phyloP scores from a whole-genome alignment of 2,888 invertebrate species.

The Torymus auratus region DNA sequence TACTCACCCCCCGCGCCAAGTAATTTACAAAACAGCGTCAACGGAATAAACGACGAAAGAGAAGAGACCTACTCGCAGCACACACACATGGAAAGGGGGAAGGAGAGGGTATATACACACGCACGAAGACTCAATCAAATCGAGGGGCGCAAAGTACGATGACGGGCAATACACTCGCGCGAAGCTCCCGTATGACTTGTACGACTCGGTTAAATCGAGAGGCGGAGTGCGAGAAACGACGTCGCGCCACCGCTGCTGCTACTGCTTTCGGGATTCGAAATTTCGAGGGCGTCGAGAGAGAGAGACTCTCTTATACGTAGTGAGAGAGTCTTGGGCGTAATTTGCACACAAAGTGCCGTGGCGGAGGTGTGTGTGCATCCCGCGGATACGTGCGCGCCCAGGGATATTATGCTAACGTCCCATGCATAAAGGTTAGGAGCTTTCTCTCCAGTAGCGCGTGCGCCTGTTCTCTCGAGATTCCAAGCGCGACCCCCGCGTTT shows the following conservation, averaged over 20 bases:
- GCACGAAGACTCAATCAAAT: constrained; percentile 43
- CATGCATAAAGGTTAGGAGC: constrained; percentile 63
- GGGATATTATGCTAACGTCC: constrained; percentile 72
- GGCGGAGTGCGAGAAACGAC: neutral
- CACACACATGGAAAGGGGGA: neutral
- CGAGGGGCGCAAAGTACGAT: constrained; percentile 33
- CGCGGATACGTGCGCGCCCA: constrained; percentile 59
- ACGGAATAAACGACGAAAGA: constrained; percentile 4
- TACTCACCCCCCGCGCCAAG: neutral
- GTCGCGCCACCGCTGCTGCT: too few species aligned
- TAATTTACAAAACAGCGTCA: constrained; percentile 18
- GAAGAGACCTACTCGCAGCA: neutral
- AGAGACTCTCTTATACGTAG: constrained; percentile 61
- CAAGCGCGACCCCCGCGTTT: too few species aligned
- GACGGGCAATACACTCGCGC: constrained; percentile 8
- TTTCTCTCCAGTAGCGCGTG: constrained; percentile 1
- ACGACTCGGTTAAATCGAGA: constrained; percentile 34
- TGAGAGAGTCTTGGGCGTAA: constrained; percentile 68
- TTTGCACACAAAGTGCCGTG: constrained; percentile 75
- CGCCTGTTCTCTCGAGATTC: neutral
- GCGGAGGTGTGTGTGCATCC: constrained; percentile 58
- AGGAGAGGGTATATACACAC: neutral
- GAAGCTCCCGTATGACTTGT: constrained; percentile 17
- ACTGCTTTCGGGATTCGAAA: constrained; percentile 29
- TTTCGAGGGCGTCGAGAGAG: constrained; percentile 58